These are phyloP conservation scores for Megalurothrips usitatus DNA, from an alignment of 2,888 invertebrate genomes.

Conservation along the genomic window DNA sequence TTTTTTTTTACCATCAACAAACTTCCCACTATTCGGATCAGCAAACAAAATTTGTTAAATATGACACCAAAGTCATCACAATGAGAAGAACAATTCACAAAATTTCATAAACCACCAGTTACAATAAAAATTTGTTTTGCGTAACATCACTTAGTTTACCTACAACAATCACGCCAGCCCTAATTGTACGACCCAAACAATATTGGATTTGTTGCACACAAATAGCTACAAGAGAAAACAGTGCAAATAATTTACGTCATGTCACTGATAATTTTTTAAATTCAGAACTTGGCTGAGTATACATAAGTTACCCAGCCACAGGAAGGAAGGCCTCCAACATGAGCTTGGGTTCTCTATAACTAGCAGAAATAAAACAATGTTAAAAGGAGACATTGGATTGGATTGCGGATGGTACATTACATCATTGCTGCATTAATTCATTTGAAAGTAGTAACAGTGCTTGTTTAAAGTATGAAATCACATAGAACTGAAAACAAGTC, in stretches of 20 bases:
- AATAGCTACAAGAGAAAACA: neutral
- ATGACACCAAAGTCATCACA: neutral
- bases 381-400: neutral
- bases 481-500: neutral
- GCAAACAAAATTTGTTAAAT: neutral
- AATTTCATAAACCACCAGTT: neutral
- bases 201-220: constrained; percentile 3
- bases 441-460: neutral
- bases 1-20: constrained; percentile 1
- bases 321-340: neutral
- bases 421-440: neutral
- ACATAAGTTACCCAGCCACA: neutral
- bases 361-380: neutral
- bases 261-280: neutral
- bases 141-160: neutral
- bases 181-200: neutral
- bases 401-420: neutral
- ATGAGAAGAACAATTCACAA: neutral
- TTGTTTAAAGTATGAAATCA: neutral
- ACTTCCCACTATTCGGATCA: neutral
- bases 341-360: neutral
- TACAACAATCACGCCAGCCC: neutral
- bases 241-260: neutral
- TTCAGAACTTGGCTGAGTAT: neutral
- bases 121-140: neutral